Conservation (phyloP, 2,797 vertebrate species). For the Danio albolineatus region DNA sequence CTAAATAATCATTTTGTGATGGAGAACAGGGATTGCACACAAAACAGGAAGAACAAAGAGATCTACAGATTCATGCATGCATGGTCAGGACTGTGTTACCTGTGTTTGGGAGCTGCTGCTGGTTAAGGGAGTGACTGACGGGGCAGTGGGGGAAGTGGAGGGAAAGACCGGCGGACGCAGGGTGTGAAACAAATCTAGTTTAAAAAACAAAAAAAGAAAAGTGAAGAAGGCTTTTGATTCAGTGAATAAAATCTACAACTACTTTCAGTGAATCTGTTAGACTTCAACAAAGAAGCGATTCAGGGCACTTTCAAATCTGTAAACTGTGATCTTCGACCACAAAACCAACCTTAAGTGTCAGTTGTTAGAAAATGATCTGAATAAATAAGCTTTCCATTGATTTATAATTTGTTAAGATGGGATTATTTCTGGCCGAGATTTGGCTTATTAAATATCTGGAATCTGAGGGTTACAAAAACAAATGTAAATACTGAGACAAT, state of each 20-base stretch:
- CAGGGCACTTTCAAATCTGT: too few relatives aligned
- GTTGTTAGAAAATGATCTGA: too few relatives aligned
- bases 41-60: constrained; percentile 35
- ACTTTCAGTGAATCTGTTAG: not conserved
- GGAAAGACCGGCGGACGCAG: constrained; percentile 82
- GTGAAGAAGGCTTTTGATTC: not conserved
- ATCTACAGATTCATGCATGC: constrained; percentile 54
- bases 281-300: too few relatives aligned
- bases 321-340: too few relatives aligned
- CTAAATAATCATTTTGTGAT: not conserved
- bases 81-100: constrained; percentile 76
- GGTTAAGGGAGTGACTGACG: constrained; percentile 80
- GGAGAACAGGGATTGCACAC: not conserved
- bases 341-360: too few relatives aligned
- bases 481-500: too few relatives aligned
- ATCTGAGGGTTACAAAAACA: too few relatives aligned
- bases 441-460: too few relatives aligned
- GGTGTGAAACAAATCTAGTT: constrained; percentile 91
- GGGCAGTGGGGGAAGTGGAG: constrained; percentile 77
- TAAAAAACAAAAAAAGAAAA: constrained; percentile 30
- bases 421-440: too few relatives aligned
- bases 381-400: too few relatives aligned
- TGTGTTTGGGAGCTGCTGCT: constrained; percentile 88
- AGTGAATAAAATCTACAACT: not conserved
- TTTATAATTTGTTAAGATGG: too few relatives aligned